phyloP scores from a whole-genome alignment of 2,797 vertebrate species.

The Alosa sapidissima region DNA sequence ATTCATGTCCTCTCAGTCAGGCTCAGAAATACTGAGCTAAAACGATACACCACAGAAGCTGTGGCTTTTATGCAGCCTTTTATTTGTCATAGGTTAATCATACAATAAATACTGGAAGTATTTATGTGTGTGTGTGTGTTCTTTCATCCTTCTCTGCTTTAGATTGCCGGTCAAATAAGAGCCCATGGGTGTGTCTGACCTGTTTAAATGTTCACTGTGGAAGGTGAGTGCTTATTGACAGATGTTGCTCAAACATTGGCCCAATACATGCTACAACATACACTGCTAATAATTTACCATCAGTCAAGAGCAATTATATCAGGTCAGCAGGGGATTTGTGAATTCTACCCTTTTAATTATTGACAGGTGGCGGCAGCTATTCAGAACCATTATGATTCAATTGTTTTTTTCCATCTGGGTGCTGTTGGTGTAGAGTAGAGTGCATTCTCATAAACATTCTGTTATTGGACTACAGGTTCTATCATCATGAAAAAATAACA shows the following conservation, averaged over 20 bases:
- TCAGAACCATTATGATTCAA: too few species aligned
- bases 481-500: background rate
- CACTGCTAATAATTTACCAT: too few species aligned
- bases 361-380: too few species aligned
- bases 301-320: background rate
- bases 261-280: background rate
- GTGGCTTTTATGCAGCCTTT: background rate
- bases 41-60: background rate
- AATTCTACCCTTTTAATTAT: too few species aligned
- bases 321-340: background rate
- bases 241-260: background rate
- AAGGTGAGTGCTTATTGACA: constrained; percentile 75
- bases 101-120: background rate
- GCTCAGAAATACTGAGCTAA: background rate
- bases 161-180: constrained; percentile 99
- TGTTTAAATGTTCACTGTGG: constrained; percentile 97
- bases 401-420: too few species aligned
- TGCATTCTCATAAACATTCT: background rate
- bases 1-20: background rate
- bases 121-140: background rate
- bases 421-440: background rate
- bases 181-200: constrained; percentile 96
- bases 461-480: background rate
- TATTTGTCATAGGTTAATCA: background rate
- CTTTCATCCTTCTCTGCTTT: background rate